These are phyloP conservation scores for Triops longicaudatus DNA, from an alignment of 1,140 invertebrate species.

Conservation along the genomic window DNA sequence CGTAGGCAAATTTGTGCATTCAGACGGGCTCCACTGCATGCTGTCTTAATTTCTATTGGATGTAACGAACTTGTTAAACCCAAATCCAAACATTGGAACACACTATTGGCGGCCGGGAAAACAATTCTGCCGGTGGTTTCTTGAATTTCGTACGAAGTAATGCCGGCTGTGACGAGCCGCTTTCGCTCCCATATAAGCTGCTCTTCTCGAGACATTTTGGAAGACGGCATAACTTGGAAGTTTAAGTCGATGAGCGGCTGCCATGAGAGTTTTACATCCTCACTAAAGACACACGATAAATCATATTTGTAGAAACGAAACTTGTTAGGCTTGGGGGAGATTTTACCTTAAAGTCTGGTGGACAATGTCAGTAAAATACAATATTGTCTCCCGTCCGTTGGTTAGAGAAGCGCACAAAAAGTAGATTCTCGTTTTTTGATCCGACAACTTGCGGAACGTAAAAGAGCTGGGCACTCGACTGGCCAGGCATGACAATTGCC, in stretches of 20 bases:
- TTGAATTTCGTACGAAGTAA: constrained; percentile 86
- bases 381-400: constrained; percentile 76
- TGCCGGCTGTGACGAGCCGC: constrained; percentile 80
- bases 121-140: constrained; percentile 69
- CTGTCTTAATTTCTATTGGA: constrained; percentile 21
- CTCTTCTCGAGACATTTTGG: constrained; percentile 67
- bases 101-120: constrained; percentile 76
- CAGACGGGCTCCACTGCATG: constrained; percentile 53
- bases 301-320: no score
- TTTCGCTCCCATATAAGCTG: constrained; percentile 84
- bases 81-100: constrained; percentile 69
- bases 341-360: constrained; percentile 39
- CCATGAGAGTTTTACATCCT: constrained; percentile 48
- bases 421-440: constrained; percentile 69
- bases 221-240: constrained; percentile 51
- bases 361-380: constrained; percentile 71
- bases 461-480: constrained; percentile 64
- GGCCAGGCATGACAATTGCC: constrained; percentile 63
- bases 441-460: constrained; percentile 63
- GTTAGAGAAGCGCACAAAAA: constrained; percentile 69
- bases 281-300: constrained; percentile 21
- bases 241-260: constrained; percentile 60
- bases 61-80: constrained; percentile 36
- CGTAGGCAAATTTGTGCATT: constrained; percentile 86
- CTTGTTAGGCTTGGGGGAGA: constrained; percentile 16